phyloP scores from a whole-genome alignment of 1,140 invertebrate genomes.

The Melipona quadrifasciata region DNA sequence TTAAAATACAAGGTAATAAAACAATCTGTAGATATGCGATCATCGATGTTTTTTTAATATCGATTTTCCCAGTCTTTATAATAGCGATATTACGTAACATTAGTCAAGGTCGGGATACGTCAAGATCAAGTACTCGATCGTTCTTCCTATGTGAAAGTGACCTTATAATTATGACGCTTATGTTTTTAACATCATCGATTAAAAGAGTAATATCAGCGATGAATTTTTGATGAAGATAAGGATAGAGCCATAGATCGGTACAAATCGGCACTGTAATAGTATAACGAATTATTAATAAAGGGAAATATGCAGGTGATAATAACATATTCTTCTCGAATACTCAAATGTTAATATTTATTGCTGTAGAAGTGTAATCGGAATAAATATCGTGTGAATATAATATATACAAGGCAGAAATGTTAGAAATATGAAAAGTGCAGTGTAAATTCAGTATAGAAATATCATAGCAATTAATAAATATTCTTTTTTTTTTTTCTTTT shows the following conservation, averaged over 20 bases:
- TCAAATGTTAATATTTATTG: constrained; percentile 55
- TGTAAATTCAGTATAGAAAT: constrained; percentile 42
- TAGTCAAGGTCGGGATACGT: constrained; percentile 33
- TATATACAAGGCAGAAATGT: constrained; percentile 28
- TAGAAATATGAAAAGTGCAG: constrained; percentile 16
- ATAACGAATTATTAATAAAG: neutral
- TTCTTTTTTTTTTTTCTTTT: neutral
- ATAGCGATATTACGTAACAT: constrained; percentile 45
- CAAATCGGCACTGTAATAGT: neutral
- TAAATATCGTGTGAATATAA: constrained; percentile 37
- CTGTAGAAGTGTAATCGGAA: constrained; percentile 53
- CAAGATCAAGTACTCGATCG: neutral
- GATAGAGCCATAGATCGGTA: neutral
- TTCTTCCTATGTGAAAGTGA: neutral
- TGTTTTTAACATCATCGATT: neutral
- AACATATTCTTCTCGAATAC: neutral
- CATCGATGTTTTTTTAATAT: constrained; percentile 33
- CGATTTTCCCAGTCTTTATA: constrained; percentile 24
- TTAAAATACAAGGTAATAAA: neutral
- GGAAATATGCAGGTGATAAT: neutral
- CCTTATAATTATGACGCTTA: neutral
- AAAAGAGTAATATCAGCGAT: no score
- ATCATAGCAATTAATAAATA: constrained; percentile 14
- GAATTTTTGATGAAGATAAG: neutral
- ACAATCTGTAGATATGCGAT: constrained; percentile 3